Conservation (phyloP, 2,113 vertebrate genomes). For the Zosterops borbonicus region DNA sequence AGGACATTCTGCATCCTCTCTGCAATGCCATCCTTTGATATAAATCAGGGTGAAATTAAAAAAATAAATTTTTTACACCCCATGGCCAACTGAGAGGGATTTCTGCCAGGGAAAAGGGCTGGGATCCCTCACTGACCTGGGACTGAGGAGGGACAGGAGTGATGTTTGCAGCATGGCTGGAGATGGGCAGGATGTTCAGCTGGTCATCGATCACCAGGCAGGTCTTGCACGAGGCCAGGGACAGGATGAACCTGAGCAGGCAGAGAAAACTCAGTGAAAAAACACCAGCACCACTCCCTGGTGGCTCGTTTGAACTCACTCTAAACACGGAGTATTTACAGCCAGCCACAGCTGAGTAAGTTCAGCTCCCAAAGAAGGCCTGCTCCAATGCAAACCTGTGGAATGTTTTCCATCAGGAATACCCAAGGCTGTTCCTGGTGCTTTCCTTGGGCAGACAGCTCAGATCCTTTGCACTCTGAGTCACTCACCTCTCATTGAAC, state of each 20-base stretch:
- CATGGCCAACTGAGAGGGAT: rapidly evolving
- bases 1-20: not conserved
- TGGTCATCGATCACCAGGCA: constrained; percentile 95
- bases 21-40: not conserved
- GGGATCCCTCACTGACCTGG: constrained; percentile 69
- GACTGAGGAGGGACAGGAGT: constrained; percentile 85
- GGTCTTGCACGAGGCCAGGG: constrained; percentile 90
- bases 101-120: not conserved
- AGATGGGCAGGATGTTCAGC: constrained; percentile 92
- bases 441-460: not conserved
- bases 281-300: not conserved
- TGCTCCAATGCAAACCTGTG: rapidly evolving
- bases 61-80: not conserved
- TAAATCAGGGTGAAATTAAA: not conserved
- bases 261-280: not conserved
- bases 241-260: constrained; percentile 87
- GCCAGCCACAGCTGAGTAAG: not conserved
- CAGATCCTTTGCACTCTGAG: not conserved
- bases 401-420: not conserved
- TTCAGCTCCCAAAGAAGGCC: not conserved
- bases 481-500: constrained; percentile 91
- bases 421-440: rapidly evolving
- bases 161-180: constrained; percentile 87
- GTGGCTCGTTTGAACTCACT: not conserved
- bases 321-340: not conserved